phyloP scores from a whole-genome alignment of 92 coral and sea anemone species.

The Nematostella vectensis region DNA sequence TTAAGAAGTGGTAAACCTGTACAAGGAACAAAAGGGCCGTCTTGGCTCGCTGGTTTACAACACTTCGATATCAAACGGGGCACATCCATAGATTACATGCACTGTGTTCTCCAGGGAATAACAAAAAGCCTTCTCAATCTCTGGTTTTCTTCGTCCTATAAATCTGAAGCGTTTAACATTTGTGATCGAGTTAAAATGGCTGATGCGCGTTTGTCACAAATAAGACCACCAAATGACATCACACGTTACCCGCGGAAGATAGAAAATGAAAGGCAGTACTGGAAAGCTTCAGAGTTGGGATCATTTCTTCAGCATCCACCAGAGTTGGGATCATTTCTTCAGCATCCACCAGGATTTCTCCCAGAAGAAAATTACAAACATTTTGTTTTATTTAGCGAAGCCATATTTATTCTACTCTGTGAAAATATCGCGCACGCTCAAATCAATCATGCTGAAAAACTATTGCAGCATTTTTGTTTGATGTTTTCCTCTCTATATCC shows the following conservation, averaged over 20 bases:
- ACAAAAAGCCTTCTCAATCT: constrained; percentile 36
- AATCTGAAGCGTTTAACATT: constrained; percentile 27
- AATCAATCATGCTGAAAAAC: too few relatives aligned
- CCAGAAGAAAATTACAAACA: constrained; percentile 32
- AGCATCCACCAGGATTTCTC: constrained; percentile 24
- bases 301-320: constrained; percentile 21
- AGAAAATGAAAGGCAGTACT: constrained; percentile 20
- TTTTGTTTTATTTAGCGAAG: constrained; percentile 15
- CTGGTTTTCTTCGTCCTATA: constrained; percentile 36
- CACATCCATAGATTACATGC: constrained; percentile 66
- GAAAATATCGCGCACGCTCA: too few relatives aligned
- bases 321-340: constrained; percentile 27
- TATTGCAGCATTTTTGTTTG: too few relatives aligned
- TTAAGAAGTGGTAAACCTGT: constrained; percentile 4
- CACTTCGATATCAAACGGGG: constrained; percentile 24
- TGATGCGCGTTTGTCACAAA: constrained; percentile 34
- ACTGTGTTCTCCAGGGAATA: constrained; percentile 45
- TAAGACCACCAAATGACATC: constrained; percentile 37
- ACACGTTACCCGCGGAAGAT: constrained; percentile 23
- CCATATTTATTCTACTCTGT: constrained; percentile 24
- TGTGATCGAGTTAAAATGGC: constrained; percentile 3
- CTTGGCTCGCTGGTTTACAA: constrained; percentile 11
- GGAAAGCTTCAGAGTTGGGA: constrained; percentile 32
- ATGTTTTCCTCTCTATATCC: too few relatives aligned
- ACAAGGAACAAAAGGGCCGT: constrained; percentile 25